Conservation (phyloP, 2,113 vertebrate species). For the Tachycineta bicolor region DNA sequence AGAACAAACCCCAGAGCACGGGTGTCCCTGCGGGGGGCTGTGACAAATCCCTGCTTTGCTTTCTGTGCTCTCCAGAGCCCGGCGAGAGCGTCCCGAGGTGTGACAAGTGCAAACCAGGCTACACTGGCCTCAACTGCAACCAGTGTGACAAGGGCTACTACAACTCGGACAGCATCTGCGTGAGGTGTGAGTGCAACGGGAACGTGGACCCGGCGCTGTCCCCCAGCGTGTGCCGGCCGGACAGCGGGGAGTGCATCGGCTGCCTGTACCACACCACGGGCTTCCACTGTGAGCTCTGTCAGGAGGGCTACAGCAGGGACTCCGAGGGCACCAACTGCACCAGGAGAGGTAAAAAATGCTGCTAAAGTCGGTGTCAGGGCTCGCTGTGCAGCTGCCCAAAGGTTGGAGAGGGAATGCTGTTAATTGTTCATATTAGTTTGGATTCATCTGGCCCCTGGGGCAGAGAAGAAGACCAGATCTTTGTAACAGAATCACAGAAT, state of each 20-base stretch:
- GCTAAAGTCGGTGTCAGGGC: fast-evolving
- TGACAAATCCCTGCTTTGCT: neutral
- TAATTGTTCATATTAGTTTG: fast-evolving
- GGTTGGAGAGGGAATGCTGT: neutral
- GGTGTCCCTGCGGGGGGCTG: neutral
- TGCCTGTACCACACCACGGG: slow-evolving; percentile 87
- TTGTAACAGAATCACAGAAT: neutral
- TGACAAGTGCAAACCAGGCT: slow-evolving; percentile 80
- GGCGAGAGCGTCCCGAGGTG: slow-evolving; percentile 73
- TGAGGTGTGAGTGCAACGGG: slow-evolving; percentile 83
- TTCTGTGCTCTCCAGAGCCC: slow-evolving; percentile 70
- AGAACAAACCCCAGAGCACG: neutral
- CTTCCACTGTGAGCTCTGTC: slow-evolving; percentile 82
- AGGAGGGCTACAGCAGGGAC: slow-evolving; percentile 79
- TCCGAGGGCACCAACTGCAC: slow-evolving; percentile 82
- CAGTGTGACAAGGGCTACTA: slow-evolving; percentile 83
- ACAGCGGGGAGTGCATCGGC: slow-evolving; percentile 84
- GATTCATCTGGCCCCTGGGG: neutral
- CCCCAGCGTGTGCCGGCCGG: slow-evolving; percentile 78
- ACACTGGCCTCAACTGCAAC: slow-evolving; percentile 81
- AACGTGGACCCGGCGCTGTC: slow-evolving; percentile 80
- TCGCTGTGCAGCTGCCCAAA: neutral
- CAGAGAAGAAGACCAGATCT: neutral
- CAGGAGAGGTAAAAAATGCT: slow-evolving; percentile 75
- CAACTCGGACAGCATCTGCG: slow-evolving; percentile 81